Evolutionary conservation across 2,888 invertebrate genomes (phyloP).

Genomic region (Synergus itoensis): DNA sequence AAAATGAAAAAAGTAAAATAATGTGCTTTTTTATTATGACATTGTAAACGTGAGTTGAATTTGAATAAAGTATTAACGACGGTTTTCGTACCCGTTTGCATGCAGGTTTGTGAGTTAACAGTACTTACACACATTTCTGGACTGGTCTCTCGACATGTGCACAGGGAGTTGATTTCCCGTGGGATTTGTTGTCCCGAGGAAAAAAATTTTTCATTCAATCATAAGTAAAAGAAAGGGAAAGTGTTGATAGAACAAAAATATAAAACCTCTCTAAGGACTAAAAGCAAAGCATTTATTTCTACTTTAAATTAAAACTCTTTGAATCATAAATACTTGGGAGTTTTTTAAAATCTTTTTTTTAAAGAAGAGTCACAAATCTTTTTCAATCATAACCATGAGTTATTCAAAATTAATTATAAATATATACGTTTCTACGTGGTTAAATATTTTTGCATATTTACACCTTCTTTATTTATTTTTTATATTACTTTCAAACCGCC

Average conservation of each 20-base stretch:
- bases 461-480: not conserved
- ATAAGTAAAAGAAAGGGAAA: not conserved
- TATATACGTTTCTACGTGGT: not conserved
- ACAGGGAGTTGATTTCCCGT: constrained; percentile 73
- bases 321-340: too few species aligned
- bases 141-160: constrained; percentile 33
- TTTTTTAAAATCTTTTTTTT: too few species aligned
- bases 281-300: not conserved
- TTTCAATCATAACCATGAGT: not conserved
- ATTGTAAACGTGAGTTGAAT: constrained; percentile 51
- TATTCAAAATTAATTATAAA: not conserved
- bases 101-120: constrained; percentile 45
- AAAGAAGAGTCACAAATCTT: not conserved
- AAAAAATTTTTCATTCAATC: constrained; percentile 27
- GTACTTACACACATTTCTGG: constrained; percentile 40
- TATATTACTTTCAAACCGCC: not conserved
- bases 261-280: not conserved
- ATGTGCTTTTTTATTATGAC: not conserved
- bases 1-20: not conserved
- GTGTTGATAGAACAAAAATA: not conserved
- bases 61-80: constrained; percentile 68
- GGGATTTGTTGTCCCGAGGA: constrained; percentile 58
- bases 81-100: constrained; percentile 55
- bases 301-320: not conserved
- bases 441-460: not conserved